phyloP scores from a whole-genome alignment of 2,113 vertebrate species.

The Vombatus ursinus region DNA sequence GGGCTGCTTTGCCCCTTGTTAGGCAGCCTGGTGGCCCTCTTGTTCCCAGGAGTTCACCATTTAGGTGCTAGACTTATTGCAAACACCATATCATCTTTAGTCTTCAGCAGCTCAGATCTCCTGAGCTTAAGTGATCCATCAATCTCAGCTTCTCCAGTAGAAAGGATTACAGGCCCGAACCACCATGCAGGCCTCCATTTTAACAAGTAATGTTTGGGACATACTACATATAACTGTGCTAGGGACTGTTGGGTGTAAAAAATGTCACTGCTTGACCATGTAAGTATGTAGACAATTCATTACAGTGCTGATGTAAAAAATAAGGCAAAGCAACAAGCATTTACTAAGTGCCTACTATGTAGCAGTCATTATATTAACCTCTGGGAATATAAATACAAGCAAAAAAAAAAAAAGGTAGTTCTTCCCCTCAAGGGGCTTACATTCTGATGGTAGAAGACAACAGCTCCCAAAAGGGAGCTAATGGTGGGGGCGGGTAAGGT shows the following conservation, averaged over 20 bases:
- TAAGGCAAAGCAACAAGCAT: neutral
- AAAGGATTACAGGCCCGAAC: neutral
- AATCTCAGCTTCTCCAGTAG: neutral
- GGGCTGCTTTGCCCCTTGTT: neutral
- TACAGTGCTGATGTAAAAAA: neutral
- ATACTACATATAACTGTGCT: neutral
- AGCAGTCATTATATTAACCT: neutral
- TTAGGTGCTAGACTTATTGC: neutral
- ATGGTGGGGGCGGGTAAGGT: neutral
- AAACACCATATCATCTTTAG: neutral
- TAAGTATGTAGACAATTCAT: neutral
- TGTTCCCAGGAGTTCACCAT: neutral
- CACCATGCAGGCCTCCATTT: neutral
- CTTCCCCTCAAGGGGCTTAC: neutral
- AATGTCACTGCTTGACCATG: neutral
- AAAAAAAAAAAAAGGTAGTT: neutral
- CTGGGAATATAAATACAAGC: neutral
- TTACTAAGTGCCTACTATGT: neutral
- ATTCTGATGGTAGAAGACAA: neutral
- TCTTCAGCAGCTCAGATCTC: neutral
- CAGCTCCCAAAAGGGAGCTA: neutral
- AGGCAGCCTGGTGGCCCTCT: neutral
- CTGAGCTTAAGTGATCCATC: neutral
- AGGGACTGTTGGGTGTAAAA: neutral
- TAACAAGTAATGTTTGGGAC: neutral